These are phyloP conservation scores for Nomada hirtipes DNA, from an alignment of 2,888 invertebrate genomes.

Conservation along the genomic window DNA sequence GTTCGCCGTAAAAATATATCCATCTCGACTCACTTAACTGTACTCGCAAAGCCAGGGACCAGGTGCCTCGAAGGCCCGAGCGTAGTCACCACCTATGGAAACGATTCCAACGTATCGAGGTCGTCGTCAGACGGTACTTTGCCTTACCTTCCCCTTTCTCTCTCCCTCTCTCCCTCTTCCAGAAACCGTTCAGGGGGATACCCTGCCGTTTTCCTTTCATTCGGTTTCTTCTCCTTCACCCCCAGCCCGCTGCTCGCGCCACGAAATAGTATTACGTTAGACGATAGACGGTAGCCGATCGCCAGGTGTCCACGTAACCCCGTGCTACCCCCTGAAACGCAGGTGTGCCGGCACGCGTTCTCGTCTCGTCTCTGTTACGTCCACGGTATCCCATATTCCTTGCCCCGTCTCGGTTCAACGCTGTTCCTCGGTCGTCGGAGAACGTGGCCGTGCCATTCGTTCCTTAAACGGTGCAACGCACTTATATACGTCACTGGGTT, in stretches of 20 bases:
- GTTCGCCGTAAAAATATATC: constrained; percentile 9
- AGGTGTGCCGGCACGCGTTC: constrained; percentile 77
- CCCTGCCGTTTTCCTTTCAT: constrained; percentile 59
- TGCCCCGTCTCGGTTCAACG: neutral
- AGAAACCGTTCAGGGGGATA: constrained; percentile 56
- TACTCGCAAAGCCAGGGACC: constrained; percentile 37
- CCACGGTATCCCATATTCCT: neutral
- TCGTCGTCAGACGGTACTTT: constrained; percentile 59
- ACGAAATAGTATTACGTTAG: constrained; percentile 67
- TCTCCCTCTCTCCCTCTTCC: neutral
- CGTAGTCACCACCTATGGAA: constrained; percentile 56
- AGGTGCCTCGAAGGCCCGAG: constrained; percentile 51
- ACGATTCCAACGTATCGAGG: constrained; percentile 66
- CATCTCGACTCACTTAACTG: constrained; percentile 11
- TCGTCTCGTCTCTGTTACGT: constrained; percentile 21
- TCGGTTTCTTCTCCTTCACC: constrained; percentile 55
- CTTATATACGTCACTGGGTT: constrained; percentile 40
- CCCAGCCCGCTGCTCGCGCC: constrained; percentile 58
- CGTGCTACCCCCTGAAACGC: constrained; percentile 64
- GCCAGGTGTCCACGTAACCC: constrained; percentile 71
- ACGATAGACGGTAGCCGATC: constrained; percentile 63
- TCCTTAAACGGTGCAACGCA: constrained; percentile 41
- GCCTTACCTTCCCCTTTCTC: constrained; percentile 19
- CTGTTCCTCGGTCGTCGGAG: constrained; percentile 20
- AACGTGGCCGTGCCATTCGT: constrained; percentile 17